Conservation (phyloP, 2,113 vertebrate species). For the Triplophysa dalaica region DNA sequence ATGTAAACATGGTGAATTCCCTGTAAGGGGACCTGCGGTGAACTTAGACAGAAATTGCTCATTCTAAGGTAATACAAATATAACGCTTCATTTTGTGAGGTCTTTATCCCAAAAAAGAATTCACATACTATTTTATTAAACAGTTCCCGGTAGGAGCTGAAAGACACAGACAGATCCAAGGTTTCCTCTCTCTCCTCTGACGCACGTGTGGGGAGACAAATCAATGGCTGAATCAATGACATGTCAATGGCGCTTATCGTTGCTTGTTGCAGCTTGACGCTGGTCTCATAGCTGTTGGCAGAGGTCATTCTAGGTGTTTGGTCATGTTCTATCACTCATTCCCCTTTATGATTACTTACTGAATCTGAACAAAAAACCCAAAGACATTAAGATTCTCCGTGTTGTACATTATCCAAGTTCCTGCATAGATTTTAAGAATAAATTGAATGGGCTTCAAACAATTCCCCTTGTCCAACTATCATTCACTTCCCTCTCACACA, state of each 20-base stretch:
- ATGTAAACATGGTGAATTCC: too few species aligned
- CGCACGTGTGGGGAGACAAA: conserved; percentile 46
- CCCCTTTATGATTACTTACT: neutral
- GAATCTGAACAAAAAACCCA: neutral
- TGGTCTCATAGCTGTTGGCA: conserved; percentile 17
- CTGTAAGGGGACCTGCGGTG: too few species aligned
- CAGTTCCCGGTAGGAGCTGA: neutral
- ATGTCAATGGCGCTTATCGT: conserved; percentile 59
- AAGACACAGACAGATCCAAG: conserved; percentile 17
- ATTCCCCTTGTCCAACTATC: neutral
- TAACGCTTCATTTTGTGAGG: too few species aligned
- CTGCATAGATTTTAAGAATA: neutral
- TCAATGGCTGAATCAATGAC: conserved; percentile 62
- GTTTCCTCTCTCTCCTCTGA: conserved; percentile 31
- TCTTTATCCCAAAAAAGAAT: neutral
- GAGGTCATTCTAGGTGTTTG: conserved; percentile 34
- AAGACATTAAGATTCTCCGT: too few species aligned
- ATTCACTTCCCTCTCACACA: conserved; percentile 14
- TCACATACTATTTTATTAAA: neutral
- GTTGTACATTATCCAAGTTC: neutral
- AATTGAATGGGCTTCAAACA: conserved; percentile 1
- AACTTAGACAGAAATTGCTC: too few species aligned
- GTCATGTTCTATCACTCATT: conserved; percentile 2
- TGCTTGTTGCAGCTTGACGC: conserved; percentile 39
- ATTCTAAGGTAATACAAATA: too few species aligned